phyloP scores from a whole-genome alignment of 1,140 invertebrate genomes.

The Hydropsyche tenuis region DNA sequence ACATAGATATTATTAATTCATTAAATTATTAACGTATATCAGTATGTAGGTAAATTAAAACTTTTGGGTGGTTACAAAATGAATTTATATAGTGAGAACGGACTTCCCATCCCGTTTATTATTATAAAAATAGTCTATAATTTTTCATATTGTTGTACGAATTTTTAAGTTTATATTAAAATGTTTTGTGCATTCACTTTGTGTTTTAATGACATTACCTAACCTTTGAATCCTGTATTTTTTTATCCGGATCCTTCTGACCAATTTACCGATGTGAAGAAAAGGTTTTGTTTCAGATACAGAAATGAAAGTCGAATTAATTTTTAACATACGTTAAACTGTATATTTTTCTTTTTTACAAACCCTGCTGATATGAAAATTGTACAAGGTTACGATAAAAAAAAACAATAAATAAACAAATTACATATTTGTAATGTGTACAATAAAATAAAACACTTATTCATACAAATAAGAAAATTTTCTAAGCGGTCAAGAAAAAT shows the following conservation, averaged over 20 bases:
- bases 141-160: slow-evolving; percentile 81
- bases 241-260: too few relatives aligned
- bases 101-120: slow-evolving; percentile 69
- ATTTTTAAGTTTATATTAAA: slow-evolving; percentile 87
- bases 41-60: slow-evolving; percentile 49
- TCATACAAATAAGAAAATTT: not conserved
- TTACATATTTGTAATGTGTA: slow-evolving; percentile 1
- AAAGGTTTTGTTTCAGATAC: too few relatives aligned
- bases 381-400: slow-evolving; percentile 1
- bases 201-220: not conserved
- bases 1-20: slow-evolving; percentile 40
- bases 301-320: too few relatives aligned
- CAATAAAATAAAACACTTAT: not conserved
- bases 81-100: slow-evolving; percentile 69
- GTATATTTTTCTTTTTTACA: slow-evolving; percentile 20
- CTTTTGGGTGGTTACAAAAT: slow-evolving; percentile 48
- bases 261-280: too few relatives aligned
- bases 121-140: slow-evolving; percentile 76
- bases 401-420: slow-evolving; percentile 18
- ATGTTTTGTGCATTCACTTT: slow-evolving; percentile 71
- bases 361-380: slow-evolving; percentile 6
- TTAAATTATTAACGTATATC: slow-evolving; percentile 46
- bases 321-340: not conserved
- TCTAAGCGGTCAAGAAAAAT: too few relatives aligned
- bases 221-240: too few relatives aligned